Evolutionary conservation across 2,113 vertebrate genomes (phyloP).

Genomic region (Calidris pugnax): DNA sequence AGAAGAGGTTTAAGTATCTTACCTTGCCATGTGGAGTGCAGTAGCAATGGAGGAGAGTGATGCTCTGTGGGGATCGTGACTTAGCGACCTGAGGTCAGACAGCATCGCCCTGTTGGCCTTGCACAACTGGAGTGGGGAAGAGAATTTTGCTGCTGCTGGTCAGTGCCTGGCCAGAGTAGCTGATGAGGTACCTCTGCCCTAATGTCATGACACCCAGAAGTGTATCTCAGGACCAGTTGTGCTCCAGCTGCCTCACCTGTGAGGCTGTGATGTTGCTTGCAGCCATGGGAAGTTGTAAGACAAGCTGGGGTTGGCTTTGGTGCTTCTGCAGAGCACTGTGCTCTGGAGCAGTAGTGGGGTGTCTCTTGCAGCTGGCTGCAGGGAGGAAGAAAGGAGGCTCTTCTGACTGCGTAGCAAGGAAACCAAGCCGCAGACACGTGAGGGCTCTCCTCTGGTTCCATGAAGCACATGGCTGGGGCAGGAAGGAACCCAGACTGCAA

Average conservation of each 20-base stretch:
- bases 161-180: not conserved
- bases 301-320: not conserved
- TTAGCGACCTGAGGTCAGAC: not conserved
- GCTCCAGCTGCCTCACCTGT: not conserved
- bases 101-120: not conserved
- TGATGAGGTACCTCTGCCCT: not conserved
- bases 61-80: not conserved
- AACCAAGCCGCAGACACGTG: rapidly evolving
- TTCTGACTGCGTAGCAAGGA: not conserved
- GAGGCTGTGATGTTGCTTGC: not conserved
- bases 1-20: not conserved
- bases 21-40: not conserved
- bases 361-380: not conserved
- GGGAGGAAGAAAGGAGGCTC: not conserved
- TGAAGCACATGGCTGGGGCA: rapidly evolving
- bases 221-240: not conserved
- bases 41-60: rapidly evolving
- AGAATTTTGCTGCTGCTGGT: not conserved
- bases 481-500: not conserved
- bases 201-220: not conserved
- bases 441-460: not conserved
- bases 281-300: not conserved
- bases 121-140: not conserved
- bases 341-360: not conserved
- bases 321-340: not conserved